A percentile compares a stretch with the other conserved stretches of the same genome.
phyloP scores from a whole-genome alignment of 1,140 invertebrate species.

The Phenacoccus solenopsis region DNA sequence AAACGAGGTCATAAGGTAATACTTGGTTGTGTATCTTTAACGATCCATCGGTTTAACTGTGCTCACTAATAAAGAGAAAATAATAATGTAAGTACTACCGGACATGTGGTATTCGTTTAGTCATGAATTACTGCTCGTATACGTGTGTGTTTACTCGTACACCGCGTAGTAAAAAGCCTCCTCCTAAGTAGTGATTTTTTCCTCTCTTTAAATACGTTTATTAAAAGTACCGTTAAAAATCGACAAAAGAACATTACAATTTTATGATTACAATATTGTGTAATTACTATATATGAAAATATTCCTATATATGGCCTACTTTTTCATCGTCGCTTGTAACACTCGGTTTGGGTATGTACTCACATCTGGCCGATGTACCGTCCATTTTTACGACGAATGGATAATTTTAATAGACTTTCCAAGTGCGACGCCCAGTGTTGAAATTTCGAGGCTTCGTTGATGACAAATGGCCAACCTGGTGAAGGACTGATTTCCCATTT shows the following conservation, averaged over 20 bases:
- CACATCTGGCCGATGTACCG: too few relatives aligned
- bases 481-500: too few relatives aligned
- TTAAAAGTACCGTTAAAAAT: conserved; percentile 16
- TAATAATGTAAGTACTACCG: conserved; percentile 12
- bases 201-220: not conserved
- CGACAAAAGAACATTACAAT: conserved; percentile 11
- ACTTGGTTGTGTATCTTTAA: conserved; percentile 1
- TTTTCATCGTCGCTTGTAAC: too few relatives aligned
- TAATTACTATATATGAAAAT: not conserved
- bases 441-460: too few relatives aligned
- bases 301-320: not conserved
- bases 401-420: too few relatives aligned
- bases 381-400: too few relatives aligned
- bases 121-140: conserved; percentile 1
- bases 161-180: not conserved
- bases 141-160: not conserved
- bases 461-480: too few relatives aligned
- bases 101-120: conserved; percentile 16
- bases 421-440: too few relatives aligned
- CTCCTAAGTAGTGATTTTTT: not conserved
- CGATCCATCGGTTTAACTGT: not conserved
- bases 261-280: conserved; percentile 13
- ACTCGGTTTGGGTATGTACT: too few relatives aligned
- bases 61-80: conserved; percentile 16
- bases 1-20: conserved; percentile 16